Evolutionary conservation across 2,797 vertebrate species (phyloP), one percentile per base, ranked within the genome.

Genomic region (Acomys russatus): DNA sequence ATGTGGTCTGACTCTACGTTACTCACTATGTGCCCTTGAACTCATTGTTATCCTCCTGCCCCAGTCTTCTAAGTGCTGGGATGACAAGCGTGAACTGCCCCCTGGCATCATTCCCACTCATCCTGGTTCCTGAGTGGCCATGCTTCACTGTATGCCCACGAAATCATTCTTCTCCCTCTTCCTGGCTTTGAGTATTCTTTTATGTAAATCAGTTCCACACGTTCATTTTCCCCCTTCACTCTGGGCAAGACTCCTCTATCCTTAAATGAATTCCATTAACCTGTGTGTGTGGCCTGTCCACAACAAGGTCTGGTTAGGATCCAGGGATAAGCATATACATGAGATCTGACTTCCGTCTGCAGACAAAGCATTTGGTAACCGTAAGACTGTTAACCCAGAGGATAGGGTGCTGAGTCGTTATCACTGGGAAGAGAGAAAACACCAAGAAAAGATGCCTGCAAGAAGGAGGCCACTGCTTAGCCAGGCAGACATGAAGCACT

Each of bases 281-380:
- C 0, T 44, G 6, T 1, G 0, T 1, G 0, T 15, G 11, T 14
- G 78, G 10, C 12, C 23, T 73, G 1, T 11, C 6, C 54, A 33
- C 12, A 1, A 35, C 71, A 90, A 49, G 38, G 74, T 18, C 86
- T 7, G n/a, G 68, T 49, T 18, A 56, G 71, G 70, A 90, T 56
- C 14, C 44, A 89, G 64, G 70, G 23, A 85, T 73, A 38, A 38
- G 70, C 70, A 33, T 8, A 3, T 8, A 18, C 20, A 56, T 11
- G 68, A 49, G 54, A 59, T 18, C 30, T 0, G 2, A 28, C 11
- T 20, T 12, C 20, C 70, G 61, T n/a, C 44, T 1, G 0, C 20
- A 56, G 64, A 35, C 1, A 9, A 20, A 9, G 61, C 30, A 11
- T 44, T 20, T 70, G 30, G 38, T 25, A 56, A 38, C 12, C 25